Evolutionary conservation across 2,797 vertebrate species (phyloP).

Genomic region (Anolis apletophallus): DNA sequence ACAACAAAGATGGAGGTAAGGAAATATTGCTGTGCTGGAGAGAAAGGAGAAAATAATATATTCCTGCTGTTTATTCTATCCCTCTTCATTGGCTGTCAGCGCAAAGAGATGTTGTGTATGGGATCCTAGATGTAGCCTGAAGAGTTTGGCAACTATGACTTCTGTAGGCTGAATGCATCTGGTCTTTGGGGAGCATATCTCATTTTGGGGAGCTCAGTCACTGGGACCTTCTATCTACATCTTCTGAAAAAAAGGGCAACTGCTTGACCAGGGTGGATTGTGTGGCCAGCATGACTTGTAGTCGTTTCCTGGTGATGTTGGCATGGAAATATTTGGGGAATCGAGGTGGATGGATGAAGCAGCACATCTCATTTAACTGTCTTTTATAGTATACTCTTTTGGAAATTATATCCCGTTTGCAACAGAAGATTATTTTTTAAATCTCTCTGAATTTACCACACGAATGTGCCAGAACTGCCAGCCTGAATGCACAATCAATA

Average conservation of each 20-base stretch:
- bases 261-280: neutral
- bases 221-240: neutral
- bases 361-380: neutral
- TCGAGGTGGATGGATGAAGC: neutral
- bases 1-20: neutral
- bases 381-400: neutral
- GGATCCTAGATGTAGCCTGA: neutral
- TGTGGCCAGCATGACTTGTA: neutral
- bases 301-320: neutral
- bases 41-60: neutral
- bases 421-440: neutral
- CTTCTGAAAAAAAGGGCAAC: neutral
- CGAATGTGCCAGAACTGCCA: slow-evolving; percentile 16
- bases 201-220: neutral
- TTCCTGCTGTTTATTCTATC: neutral
- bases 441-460: neutral
- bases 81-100: neutral
- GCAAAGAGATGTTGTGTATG: neutral
- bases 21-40: neutral
- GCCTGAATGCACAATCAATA: slow-evolving; percentile 21
- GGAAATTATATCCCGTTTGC: neutral
- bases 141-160: neutral
- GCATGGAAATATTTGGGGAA: neutral
- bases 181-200: neutral
- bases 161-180: neutral